Conservation (phyloP, 2,113 vertebrate species). For the Euleptes europaea region DNA sequence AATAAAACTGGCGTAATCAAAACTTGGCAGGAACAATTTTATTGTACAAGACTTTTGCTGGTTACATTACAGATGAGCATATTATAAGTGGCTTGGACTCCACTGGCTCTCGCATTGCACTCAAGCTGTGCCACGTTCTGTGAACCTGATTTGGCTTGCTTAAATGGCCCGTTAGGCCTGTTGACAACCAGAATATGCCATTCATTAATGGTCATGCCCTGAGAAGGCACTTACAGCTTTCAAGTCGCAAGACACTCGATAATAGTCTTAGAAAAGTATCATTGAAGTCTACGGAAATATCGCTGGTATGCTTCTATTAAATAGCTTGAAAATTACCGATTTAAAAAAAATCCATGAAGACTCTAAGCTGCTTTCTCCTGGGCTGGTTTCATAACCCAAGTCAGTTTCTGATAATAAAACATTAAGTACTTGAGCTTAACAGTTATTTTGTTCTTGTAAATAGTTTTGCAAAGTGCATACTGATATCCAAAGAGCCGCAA, state of each 20-base stretch:
- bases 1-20: background rate
- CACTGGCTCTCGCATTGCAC: background rate
- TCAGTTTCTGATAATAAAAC: background rate
- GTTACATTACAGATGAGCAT: background rate
- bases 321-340: background rate
- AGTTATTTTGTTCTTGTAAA: slow-evolving; percentile 30
- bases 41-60: background rate
- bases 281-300: background rate
- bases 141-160: background rate
- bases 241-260: background rate
- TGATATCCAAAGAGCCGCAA: slow-evolving; percentile 34
- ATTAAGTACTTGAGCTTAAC: background rate
- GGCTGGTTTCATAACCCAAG: background rate
- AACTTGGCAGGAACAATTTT: background rate
- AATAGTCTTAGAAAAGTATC: background rate
- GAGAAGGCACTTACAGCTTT: background rate
- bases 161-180: background rate
- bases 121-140: background rate
- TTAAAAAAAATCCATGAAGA: background rate
- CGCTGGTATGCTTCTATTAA: background rate
- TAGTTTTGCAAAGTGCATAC: background rate
- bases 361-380: background rate
- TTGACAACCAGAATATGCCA: background rate
- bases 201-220: background rate
- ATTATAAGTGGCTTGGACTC: background rate